Percentiles rank a stretch among this genome's conserved stretches.
phyloP scores from a whole-genome alignment of 2,888 invertebrate genomes.

The Cenopis cana region DNA sequence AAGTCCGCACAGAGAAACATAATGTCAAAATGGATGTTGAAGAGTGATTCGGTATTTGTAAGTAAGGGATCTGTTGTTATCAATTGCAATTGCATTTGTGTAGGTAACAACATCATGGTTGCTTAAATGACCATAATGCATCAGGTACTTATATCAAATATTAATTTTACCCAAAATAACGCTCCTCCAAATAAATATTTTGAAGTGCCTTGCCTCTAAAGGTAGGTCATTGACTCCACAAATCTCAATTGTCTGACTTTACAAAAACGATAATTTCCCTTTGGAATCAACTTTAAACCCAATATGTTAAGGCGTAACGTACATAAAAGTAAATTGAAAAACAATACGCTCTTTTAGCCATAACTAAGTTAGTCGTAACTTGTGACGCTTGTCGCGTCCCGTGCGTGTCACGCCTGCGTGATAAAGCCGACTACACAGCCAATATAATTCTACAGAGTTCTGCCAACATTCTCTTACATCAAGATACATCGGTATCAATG shows the following conservation, averaged over 20 bases:
- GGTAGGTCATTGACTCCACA: slow-evolving; percentile 31
- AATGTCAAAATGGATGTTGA: not conserved
- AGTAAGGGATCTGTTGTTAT: too few relatives aligned
- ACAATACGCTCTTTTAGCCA: slow-evolving; percentile 2
- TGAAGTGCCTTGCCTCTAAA: not conserved
- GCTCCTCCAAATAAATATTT: not conserved
- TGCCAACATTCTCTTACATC: not conserved
- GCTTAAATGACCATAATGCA: not conserved
- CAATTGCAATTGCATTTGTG: too few relatives aligned
- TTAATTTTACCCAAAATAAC: not conserved
- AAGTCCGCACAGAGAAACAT: not conserved
- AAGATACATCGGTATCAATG: not conserved
- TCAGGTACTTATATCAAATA: not conserved
- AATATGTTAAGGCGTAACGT: slow-evolving; percentile 1
- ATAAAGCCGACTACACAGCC: not conserved
- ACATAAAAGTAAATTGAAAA: not conserved
- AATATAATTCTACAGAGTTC: slow-evolving; percentile 1
- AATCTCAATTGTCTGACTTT: slow-evolving; percentile 14
- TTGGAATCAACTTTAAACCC: not conserved
- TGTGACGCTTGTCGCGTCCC: slow-evolving; percentile 23
- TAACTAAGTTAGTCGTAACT: not conserved
- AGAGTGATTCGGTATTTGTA: not conserved
- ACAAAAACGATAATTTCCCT: not conserved
- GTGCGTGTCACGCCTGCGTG: slow-evolving; percentile 30
- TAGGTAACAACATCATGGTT: too few relatives aligned